Evolutionary conservation across 2,113 vertebrate species (phyloP).

Genomic region (Barnardius zonarius): DNA sequence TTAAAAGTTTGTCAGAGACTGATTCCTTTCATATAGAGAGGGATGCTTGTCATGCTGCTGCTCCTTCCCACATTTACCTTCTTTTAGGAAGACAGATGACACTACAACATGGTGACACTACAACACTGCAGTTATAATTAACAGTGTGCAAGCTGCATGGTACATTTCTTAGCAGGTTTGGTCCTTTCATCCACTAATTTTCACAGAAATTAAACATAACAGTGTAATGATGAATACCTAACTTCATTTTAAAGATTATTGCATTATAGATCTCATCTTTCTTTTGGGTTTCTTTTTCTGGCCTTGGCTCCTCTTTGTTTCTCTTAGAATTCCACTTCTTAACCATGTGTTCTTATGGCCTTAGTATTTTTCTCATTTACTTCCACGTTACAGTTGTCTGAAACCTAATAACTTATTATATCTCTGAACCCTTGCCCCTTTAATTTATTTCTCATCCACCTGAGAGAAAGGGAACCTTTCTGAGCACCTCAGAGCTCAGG

Average conservation of each 20-base stretch:
- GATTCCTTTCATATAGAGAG: neutral
- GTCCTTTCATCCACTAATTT: neutral
- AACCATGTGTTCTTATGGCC: neutral
- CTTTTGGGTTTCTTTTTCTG: neutral
- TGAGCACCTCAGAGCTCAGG: neutral
- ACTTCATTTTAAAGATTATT: neutral
- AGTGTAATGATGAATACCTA: neutral
- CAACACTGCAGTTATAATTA: neutral
- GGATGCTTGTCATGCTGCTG: neutral
- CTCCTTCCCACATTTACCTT: constrained; percentile 28
- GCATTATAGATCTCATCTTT: neutral
- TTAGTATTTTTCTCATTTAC: neutral
- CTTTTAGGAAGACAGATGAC: constrained; percentile 31
- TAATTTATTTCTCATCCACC: neutral
- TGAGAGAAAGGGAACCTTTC: neutral
- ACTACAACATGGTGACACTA: neutral
- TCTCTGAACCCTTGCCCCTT: neutral
- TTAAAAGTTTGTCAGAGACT: neutral
- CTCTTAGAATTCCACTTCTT: neutral
- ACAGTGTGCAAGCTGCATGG: neutral
- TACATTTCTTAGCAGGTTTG: neutral
- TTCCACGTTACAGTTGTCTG: neutral
- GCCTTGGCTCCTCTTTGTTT: neutral
- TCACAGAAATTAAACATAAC: neutral
- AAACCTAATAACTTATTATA: neutral